A percentile compares a stretch with the other conserved stretches of the same genome.
Evolutionary conservation across 2,113 vertebrate species (phyloP).

Genomic region (Sinocyclocheilus anshuiensis): DNA sequence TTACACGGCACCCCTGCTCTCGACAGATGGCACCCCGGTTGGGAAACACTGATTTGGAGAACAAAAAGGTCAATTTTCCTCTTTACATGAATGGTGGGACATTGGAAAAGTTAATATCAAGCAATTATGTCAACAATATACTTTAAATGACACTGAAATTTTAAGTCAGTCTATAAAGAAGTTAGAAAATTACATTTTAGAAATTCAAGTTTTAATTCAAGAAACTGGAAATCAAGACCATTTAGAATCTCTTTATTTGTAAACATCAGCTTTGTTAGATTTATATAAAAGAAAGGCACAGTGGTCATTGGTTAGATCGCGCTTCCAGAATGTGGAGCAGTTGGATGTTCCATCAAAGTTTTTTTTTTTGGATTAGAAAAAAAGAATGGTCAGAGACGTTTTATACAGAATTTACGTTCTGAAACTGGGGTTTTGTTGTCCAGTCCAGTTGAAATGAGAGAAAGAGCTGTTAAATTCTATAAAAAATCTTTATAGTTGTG

Average conservation of each 20-base stretch:
- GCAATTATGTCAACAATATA: background rate
- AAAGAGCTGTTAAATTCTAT: background rate
- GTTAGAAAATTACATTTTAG: no score
- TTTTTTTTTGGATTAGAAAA: no score
- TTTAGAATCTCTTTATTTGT: background rate
- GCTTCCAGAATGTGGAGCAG: background rate
- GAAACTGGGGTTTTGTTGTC: background rate
- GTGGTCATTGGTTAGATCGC: background rate
- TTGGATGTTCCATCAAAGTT: background rate
- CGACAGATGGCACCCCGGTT: no score
- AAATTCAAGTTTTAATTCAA: no score
- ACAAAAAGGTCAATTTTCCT: background rate
- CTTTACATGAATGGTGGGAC: conserved; percentile 5
- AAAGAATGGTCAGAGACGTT: no score
- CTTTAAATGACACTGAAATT: background rate
- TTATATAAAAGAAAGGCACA: background rate
- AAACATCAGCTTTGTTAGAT: background rate
- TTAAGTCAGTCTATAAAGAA: background rate
- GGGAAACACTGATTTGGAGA: no score
- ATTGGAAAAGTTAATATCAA: background rate
- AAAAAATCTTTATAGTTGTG: background rate
- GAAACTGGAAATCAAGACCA: background rate
- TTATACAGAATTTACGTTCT: no score
- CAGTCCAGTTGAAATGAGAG: background rate
- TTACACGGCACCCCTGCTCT: no score